Evolutionary conservation across 2,888 invertebrate genomes (phyloP).

Genomic region (Brachylomia viminalis): DNA sequence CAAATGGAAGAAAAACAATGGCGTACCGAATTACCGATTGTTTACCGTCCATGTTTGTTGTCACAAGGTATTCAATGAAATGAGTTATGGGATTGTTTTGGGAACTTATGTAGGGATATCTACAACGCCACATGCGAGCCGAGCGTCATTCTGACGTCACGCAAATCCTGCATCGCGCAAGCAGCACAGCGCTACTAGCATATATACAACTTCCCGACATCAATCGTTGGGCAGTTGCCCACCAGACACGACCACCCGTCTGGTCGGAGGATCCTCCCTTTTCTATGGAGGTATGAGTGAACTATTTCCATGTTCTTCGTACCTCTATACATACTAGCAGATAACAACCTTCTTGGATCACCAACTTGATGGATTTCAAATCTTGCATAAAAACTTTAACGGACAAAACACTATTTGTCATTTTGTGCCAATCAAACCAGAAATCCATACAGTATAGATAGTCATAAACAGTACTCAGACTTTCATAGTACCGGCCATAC

Average conservation of each 20-base stretch:
- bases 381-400: neutral
- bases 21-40: conserved; percentile 37
- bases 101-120: no score
- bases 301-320: no score
- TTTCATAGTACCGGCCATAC: neutral
- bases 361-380: neutral
- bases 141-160: no score
- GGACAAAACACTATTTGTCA: neutral
- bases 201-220: no score
- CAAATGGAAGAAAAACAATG: conserved; percentile 50
- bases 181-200: no score
- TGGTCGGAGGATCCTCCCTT: no score
- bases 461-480: neutral
- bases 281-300: no score
- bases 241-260: no score
- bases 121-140: no score
- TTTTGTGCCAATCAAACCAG: conserved; percentile 3
- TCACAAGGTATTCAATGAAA: conserved; percentile 37
- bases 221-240: no score
- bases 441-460: neutral
- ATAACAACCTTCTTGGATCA: neutral
- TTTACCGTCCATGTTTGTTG: conserved; percentile 46
- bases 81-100: conserved; percentile 37
- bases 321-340: no score
- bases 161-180: no score